Percentiles rank a stretch among this genome's conserved stretches.
phyloP scores from a whole-genome alignment of 1,140 invertebrate species.

The Drosophila guanche region DNA sequence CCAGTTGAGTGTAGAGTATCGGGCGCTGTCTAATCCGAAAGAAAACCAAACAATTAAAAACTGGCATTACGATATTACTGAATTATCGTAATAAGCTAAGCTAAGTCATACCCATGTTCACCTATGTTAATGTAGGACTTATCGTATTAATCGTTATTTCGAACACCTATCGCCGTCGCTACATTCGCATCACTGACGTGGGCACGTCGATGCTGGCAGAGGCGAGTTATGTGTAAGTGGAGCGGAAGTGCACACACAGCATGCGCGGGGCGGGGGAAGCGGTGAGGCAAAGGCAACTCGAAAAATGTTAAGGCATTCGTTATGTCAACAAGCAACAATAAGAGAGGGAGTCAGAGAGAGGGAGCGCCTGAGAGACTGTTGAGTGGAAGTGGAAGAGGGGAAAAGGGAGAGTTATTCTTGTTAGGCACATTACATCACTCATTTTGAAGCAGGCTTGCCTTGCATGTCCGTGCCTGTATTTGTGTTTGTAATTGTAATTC shows the following conservation, averaged over 20 bases:
- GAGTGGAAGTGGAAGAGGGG: slow-evolving; percentile 1
- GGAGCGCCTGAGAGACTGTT: not conserved
- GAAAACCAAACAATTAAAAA: too few species aligned
- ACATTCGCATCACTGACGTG: slow-evolving; percentile 14
- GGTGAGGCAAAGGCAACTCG: slow-evolving; percentile 32
- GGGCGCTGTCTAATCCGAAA: too few species aligned
- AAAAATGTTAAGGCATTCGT: slow-evolving; percentile 79
- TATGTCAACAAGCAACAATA: slow-evolving; percentile 80
- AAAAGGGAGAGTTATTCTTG: slow-evolving; percentile 28
- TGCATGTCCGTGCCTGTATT: slow-evolving; percentile 26
- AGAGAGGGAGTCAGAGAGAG: slow-evolving; percentile 13
- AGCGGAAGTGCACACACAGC: slow-evolving; percentile 63
- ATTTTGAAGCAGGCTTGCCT: slow-evolving; percentile 47
- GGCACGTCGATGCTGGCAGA: slow-evolving; percentile 21
- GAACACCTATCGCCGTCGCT: too few species aligned
- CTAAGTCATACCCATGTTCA: not conserved
- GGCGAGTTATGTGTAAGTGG: slow-evolving; percentile 75
- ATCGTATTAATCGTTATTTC: not conserved
- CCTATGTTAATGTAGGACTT: not conserved
- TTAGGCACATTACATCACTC: slow-evolving; percentile 77
- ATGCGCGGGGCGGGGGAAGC: not conserved
- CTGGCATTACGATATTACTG: too few species aligned
- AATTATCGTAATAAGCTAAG: not conserved
- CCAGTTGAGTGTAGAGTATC: not conserved
- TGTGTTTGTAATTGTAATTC: slow-evolving; percentile 68